These are phyloP conservation scores for Saccostrea glomerata DNA, from an alignment of 1,140 invertebrate genomes.

Conservation along the genomic window DNA sequence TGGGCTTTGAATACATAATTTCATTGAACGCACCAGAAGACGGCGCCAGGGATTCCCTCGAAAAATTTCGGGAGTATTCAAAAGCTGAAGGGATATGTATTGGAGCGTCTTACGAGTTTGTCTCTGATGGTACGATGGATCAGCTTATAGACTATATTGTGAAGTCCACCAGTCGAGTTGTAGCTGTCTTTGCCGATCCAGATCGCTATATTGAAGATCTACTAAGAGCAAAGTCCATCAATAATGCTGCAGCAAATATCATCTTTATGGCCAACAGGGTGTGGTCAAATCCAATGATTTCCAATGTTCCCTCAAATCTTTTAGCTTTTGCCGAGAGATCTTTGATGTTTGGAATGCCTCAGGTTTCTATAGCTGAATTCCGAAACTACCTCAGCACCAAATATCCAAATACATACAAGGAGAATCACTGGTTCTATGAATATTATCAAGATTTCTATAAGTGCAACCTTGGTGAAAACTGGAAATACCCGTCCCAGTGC, in stretches of 20 bases:
- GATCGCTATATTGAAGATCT: constrained; percentile 67
- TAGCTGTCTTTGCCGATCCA: constrained; percentile 73
- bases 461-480: constrained; percentile 65
- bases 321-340: constrained; percentile 45
- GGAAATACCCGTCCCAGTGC: constrained; percentile 55
- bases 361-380: constrained; percentile 36
- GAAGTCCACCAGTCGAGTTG: constrained; percentile 68
- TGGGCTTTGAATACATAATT: constrained; percentile 71
- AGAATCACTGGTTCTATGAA: constrained; percentile 74
- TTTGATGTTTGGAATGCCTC: constrained; percentile 46
- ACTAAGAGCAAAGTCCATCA: constrained; percentile 59
- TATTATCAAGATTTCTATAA: constrained; percentile 66
- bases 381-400: constrained; percentile 47
- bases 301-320: not conserved
- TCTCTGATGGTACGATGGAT: constrained; percentile 68
- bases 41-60: constrained; percentile 60
- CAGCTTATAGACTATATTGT: constrained; percentile 66
- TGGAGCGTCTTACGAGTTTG: constrained; percentile 72
- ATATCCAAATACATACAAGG: constrained; percentile 37
- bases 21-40: constrained; percentile 71
- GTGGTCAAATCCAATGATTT: constrained; percentile 54
- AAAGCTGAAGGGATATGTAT: constrained; percentile 70
- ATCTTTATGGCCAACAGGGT: constrained; percentile 70
- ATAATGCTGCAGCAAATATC: constrained; percentile 44
- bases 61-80: constrained; percentile 63